Evolutionary conservation across 2,797 vertebrate genomes (phyloP), one percentile per base, ranked within the genome.

Genomic region (Lemur catta): DNA sequence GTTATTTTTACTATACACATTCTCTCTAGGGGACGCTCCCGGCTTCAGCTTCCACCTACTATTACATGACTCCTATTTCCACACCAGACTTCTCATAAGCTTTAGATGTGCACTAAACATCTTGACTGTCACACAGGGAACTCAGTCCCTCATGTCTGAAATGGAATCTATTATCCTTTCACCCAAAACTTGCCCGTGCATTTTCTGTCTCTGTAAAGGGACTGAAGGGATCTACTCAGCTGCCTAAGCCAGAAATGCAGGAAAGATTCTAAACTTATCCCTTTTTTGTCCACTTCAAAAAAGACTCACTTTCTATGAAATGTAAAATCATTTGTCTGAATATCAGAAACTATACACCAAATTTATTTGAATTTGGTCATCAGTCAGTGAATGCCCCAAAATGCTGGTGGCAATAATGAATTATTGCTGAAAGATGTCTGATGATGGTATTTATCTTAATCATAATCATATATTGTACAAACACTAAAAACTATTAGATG

Each of bases 241-340:
- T 63, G 52, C 88, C 52, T 72, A 72, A 81, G n/a, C 33, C 75
- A 72, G 35, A 85, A 72, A 81, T 69, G 18, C 63, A 85, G 57
- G 71, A 63, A 71, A 61, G 28, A 81, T 33, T 81, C 65, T 46
- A 80, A 80, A 67, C 35, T 43, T 2, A 81, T 69, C 33, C 24
- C 76, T 78, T 90, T 48, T 35, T 78, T 72, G 30, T 59, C 55
- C 33, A 76, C 11, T 82, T 89, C 61, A 92, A 22, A 89, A 61
- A 55, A 92, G 30, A 85, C 26, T 67, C 24, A 48, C 17, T 85
- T 81, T 92, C 74, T 71, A 55, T 78, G 35, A 91, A 55, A 26
- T 57, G 26, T 72, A 89, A 89, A 94, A 75, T 87, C 35, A 81
- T 46, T 61, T 93, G 43, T 78, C 81, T 94, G 89, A 95, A 85